These are phyloP conservation scores for Malurus cyaneus DNA, from an alignment of 2,113 vertebrate genomes.

Conservation along the genomic window DNA sequence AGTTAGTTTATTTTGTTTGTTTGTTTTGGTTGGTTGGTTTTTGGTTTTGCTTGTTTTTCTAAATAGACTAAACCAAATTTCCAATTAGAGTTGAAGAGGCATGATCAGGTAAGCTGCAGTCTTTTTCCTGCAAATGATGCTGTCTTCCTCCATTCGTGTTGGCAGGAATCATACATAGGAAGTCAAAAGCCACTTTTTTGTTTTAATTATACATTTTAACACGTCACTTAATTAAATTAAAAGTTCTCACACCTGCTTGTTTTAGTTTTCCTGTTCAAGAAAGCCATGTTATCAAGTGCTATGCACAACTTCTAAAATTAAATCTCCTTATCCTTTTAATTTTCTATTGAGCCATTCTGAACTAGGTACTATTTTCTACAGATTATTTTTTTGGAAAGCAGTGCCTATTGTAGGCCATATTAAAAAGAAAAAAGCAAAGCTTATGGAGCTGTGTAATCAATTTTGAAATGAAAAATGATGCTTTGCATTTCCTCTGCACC, in stretches of 20 bases:
- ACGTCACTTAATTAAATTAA: not conserved
- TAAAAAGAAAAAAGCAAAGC: not conserved
- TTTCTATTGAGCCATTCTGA: not conserved
- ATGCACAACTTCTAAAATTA: not conserved
- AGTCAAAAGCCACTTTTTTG: not conserved
- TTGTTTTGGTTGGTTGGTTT: not conserved
- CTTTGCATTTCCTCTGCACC: not conserved
- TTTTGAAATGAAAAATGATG: not conserved
- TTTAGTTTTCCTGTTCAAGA: not conserved
- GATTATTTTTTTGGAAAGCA: not conserved
- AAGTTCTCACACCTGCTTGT: not conserved
- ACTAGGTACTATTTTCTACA: not conserved
- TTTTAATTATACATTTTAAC: not conserved
- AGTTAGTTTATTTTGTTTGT: not conserved
- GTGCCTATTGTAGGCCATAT: not conserved
- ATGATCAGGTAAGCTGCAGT: not conserved
- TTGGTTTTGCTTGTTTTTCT: not conserved
- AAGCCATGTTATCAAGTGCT: not conserved
- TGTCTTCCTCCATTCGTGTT: not conserved
- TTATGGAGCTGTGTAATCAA: not conserved
- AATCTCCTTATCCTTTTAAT: not conserved
- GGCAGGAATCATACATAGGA: not conserved
- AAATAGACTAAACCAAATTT: not conserved
- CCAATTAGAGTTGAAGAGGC: not conserved
- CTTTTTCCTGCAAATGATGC: not conserved